Base-by-base conservation (phyloP, 2,888 invertebrate species). In the Diarsia dahlii region DNA sequence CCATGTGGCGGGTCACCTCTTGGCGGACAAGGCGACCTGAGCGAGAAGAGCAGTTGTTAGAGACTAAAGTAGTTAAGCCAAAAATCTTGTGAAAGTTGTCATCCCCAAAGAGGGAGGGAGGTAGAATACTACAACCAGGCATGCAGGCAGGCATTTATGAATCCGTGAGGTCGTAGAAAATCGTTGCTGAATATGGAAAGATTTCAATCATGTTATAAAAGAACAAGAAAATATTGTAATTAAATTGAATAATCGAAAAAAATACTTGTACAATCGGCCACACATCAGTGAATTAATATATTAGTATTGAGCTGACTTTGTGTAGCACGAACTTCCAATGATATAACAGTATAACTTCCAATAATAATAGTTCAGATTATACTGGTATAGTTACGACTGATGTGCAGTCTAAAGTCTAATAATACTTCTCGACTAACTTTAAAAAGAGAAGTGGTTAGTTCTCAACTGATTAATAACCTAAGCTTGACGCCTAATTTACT, bases 1-100 rank as follows among this genome's bases (percentile, higher is more conserved):
- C 98, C 98, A 98, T 98, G 93, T 98, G 98, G 0, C 98, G 96
- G 0, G 98, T 98, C 54, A 97, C 98, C 83, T 98, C 98, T 93
- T 98, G 98, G 1, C 98, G 97, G n/a, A 98, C 98, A n/a, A 98
- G 96, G 76, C 97, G 97, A 65, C 97, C 97, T 92, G 94, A 86
- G 60, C 6, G 8, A 20, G 0, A 56, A 12, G 0, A 5, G 1
- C 23, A 13, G 3, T 28, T 45, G 10, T 63, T 62, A 76, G 2
- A 3, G 10, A 13, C 13, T 20, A 20, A 8, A 1, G 13, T 48
- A 48, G 50, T 5, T n/a, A 39, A 15, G 15, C 6, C 15, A 58
- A 23, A 28, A 0, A 0, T 28, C 3, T 60, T 20, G 20, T n/a
- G 13, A 9, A 50, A 9, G 46, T 20, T 0, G 3, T 13, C 28